Evolutionary conservation across 2,888 invertebrate species (phyloP), one percentile per base, ranked within the genome.

Genomic region (Hypomecis atomaria): DNA sequence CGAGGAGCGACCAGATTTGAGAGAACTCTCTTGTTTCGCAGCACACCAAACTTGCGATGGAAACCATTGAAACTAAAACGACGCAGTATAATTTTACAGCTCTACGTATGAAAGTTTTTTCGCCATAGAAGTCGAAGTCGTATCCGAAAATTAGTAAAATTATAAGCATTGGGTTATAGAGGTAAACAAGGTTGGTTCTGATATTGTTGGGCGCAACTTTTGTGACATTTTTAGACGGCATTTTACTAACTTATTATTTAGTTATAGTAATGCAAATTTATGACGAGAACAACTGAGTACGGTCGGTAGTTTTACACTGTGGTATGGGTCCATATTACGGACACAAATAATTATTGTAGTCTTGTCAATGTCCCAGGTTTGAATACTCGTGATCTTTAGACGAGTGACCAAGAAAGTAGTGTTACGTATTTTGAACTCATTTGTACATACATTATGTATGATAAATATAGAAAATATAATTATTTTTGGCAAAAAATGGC

Each of bases 81-180:
- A 82, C n/a, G 33, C 84, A 83, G 45, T 89, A 90, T 0, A 81
- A 4, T 53, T 75, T 81, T 0, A 78, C 68, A 0, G 74, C 7
- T 3, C 74, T 42, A 63, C 74, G 79, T 0, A 76, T 65, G 10
- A 75, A 48, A 0, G 73, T 50, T 6, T 73, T 81, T 5, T 75
- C 68, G 55, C 79, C 79, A 57, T 81, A 85, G 7, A 82, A 72
- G 62, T 82, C 81, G 6, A 85, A 88, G 72, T 90, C 84, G 59
- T 83, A 89, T 0, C 91, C 91, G 63, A 84, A 86, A 0, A 88
- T 67, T 0, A 87, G 64, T 10, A 91, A 70, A 8, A 80, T 34
- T 1, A 84, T 65, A 0, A 90, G 59, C 11, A 89, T 71, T 0
- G 79, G 74, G 50, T 78, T 78, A 55, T 85, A 88, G 6, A 84